Percentiles rank a stretch among this genome's conserved stretches.
phyloP scores from a whole-genome alignment of 2,888 invertebrate species.

The Ormyrus thymus region DNA sequence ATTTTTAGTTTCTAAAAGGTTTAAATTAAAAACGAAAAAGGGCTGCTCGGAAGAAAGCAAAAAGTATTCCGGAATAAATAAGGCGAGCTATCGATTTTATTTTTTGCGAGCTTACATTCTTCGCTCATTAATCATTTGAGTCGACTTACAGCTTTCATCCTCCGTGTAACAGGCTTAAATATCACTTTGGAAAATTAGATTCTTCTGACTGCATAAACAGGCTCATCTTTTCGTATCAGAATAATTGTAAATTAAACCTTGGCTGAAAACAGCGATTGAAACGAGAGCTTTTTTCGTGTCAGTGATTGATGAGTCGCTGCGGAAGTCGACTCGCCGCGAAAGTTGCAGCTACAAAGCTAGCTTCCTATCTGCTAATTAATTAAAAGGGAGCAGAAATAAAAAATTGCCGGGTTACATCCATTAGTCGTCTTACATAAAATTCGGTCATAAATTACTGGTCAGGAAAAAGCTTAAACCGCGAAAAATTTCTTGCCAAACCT shows the following conservation, averaged over 20 bases:
- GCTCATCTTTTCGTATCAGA: not conserved
- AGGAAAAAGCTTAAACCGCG: no score
- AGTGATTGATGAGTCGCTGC: slow-evolving; percentile 31
- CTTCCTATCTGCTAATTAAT: no score
- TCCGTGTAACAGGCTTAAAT: slow-evolving; percentile 70
- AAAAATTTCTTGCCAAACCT: no score
- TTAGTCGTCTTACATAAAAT: not conserved
- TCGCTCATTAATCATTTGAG: slow-evolving; percentile 63
- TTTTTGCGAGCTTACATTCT: slow-evolving; percentile 55
- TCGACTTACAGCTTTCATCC: slow-evolving; percentile 67
- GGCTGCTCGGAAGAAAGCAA: not conserved
- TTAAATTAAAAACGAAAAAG: no score
- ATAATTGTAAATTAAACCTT: slow-evolving; percentile 41
- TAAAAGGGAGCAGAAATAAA: not conserved
- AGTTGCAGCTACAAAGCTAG: no score
- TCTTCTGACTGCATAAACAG: slow-evolving; percentile 40
- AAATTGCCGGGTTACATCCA: not conserved
- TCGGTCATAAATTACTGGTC: not conserved
- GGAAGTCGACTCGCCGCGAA: not conserved
- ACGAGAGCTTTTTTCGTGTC: not conserved
- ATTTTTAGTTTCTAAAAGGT: no score
- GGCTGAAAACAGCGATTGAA: not conserved
- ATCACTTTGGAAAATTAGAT: slow-evolving; percentile 71
- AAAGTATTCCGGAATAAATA: slow-evolving; percentile 21
- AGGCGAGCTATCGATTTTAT: slow-evolving; percentile 52